A percentile compares a stretch with the other conserved stretches of the same genome.
Conservation (phyloP, 2,113 vertebrate genomes). For the Edolisoma coerulescens region DNA sequence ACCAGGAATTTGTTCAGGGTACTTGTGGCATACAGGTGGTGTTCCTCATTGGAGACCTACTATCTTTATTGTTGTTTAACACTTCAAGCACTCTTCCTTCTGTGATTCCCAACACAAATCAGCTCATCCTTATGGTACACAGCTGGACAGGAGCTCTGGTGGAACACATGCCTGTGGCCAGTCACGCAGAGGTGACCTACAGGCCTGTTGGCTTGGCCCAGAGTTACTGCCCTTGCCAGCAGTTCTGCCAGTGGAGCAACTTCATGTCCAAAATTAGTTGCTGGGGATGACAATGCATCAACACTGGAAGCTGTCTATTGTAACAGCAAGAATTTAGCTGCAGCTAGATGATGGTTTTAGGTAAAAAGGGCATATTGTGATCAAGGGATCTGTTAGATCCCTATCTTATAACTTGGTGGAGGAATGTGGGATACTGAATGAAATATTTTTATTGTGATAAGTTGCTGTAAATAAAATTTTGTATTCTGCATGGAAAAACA, state of each 20-base stretch:
- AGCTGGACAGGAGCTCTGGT: background rate
- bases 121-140: background rate
- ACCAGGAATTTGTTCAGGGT: background rate
- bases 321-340: background rate
- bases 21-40: background rate
- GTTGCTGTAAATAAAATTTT: background rate
- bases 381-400: background rate
- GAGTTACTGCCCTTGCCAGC: background rate
- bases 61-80: background rate
- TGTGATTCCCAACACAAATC: background rate
- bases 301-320: background rate
- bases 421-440: background rate
- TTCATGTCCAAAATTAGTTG: rapidly evolving
- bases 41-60: background rate
- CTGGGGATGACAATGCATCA: background rate
- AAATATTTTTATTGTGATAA: background rate
- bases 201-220: background rate
- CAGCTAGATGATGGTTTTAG: background rate
- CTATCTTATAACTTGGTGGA: background rate
- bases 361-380: background rate
- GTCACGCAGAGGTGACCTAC: background rate
- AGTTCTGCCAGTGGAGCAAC: background rate
- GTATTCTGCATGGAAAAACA: background rate
- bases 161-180: background rate
- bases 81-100: background rate